Percentiles rank a stretch among this genome's conserved stretches.
phyloP scores from a whole-genome alignment of 2,888 invertebrate species.

The Boloria euphrosyne region DNA sequence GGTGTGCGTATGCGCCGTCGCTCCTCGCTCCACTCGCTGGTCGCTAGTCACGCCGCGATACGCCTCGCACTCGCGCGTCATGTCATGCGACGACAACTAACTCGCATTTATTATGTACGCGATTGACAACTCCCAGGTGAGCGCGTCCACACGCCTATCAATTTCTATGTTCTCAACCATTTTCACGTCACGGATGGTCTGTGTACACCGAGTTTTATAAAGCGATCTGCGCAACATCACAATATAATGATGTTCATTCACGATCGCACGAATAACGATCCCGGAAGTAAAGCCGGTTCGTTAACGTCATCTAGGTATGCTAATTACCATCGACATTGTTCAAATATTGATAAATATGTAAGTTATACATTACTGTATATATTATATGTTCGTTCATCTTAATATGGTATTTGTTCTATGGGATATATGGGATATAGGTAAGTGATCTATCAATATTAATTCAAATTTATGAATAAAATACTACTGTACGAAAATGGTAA shows the following conservation, averaged over 20 bases:
- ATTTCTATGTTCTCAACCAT: slow-evolving; percentile 13
- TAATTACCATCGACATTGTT: slow-evolving; percentile 70
- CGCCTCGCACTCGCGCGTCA: slow-evolving; percentile 50
- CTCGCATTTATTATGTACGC: slow-evolving; percentile 75
- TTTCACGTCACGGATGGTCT: slow-evolving; percentile 47
- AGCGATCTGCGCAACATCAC: slow-evolving; percentile 54
- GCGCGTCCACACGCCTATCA: slow-evolving; percentile 51
- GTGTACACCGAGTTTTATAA: slow-evolving; percentile 50
- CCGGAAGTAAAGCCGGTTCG: slow-evolving; percentile 79
- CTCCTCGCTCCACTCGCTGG: slow-evolving; percentile 52
- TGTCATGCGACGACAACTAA: slow-evolving; percentile 66
- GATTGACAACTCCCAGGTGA: slow-evolving; percentile 79
- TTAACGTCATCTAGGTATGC: slow-evolving; percentile 75
- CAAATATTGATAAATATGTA: slow-evolving; percentile 49
- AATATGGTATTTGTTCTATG: neutral
- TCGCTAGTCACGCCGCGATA: slow-evolving; percentile 72
- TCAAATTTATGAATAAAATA: neutral
- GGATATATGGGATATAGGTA: slow-evolving; percentile 10
- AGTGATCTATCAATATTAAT: slow-evolving; percentile 4
- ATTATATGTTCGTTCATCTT: slow-evolving; percentile 1
- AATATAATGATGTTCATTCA: slow-evolving; percentile 73
- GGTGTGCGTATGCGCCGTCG: slow-evolving; percentile 54
- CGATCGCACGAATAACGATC: slow-evolving; percentile 70
- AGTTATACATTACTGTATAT: slow-evolving; percentile 23
- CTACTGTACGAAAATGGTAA: neutral